Base-by-base conservation (phyloP, 2,888 invertebrate species). In the Thyatira batis region DNA sequence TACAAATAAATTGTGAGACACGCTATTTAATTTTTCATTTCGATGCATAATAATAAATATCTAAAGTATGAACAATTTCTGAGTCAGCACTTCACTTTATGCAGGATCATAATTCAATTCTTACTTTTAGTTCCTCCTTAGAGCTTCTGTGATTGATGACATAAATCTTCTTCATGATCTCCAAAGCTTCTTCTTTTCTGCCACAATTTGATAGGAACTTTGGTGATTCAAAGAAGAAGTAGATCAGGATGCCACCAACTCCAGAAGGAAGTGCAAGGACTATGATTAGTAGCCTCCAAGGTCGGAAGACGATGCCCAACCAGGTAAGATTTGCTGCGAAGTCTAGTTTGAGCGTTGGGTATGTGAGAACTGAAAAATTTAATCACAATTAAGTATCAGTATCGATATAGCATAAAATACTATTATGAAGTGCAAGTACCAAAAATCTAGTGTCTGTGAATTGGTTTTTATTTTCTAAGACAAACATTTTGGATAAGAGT, bases 251-350 rank as follows among this genome's bases (percentile, higher is more conserved):
- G 0, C 94, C 94, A 50, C 95, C 93, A 0, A 95, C 44, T 0
- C 89, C 90, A 8, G 82, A 75, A 0, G 91, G 91, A 11, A 91
- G 39, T 0, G 89, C 84, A 39, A 89, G 67, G 0, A 85, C 75
- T 0, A 95, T 89, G 21, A 96, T 83, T 50, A 96, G 94, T 11
- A 96, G 73, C 46, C 97, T 92, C 97, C 97, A 97, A 0, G 96
- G 95, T 55, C 93, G 93, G 71, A 94, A 94, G 5, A 82, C 80
- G 48, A 96, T 80, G 17, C 92, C 93, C 10, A 94, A 69, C 51
- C 90, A 69, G 4, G 87, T 70, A 1, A 91, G 61, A 0, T 87
- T 76, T 0, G 84, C 56, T 1, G 89, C 83, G 64, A 94, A 84
- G 50, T 87, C 65, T 1, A 92, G 61, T 0, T 95, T 95, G 20